Percentiles rank a stretch among this genome's conserved stretches.
These are phyloP conservation scores for Gallinago nigripennis DNA, from an alignment of 2,797 vertebrate genomes.

Conservation along the genomic window DNA sequence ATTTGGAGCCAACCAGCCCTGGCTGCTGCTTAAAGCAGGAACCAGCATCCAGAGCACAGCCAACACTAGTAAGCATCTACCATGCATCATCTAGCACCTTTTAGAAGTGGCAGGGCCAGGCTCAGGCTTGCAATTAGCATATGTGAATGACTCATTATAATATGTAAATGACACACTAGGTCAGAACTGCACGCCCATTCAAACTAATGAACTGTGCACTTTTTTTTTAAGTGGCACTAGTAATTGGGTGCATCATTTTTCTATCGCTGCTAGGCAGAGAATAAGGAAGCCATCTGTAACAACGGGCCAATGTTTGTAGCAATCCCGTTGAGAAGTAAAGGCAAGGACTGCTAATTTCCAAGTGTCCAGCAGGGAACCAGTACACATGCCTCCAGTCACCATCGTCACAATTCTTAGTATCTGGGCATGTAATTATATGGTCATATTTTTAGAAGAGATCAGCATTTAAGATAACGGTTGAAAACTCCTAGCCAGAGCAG, in stretches of 20 bases:
- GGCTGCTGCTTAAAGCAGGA: background rate
- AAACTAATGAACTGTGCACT: slow-evolving; percentile 55
- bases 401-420: slow-evolving; percentile 44
- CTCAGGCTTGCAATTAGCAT: slow-evolving; percentile 51
- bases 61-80: background rate
- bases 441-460: slow-evolving; percentile 60
- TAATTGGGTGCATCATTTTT: slow-evolving; percentile 63
- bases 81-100: background rate
- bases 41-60: background rate
- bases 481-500: slow-evolving; percentile 25
- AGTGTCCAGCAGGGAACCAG: slow-evolving; percentile 61
- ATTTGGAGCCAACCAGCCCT: background rate
- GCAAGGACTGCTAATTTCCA: slow-evolving; percentile 63
- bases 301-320: slow-evolving; percentile 38
- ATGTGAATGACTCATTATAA: slow-evolving; percentile 57
- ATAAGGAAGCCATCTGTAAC: slow-evolving; percentile 55
- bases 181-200: slow-evolving; percentile 64
- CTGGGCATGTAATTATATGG: slow-evolving; percentile 45
- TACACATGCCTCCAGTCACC: slow-evolving; percentile 58
- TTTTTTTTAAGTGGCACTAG: slow-evolving; percentile 41
- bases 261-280: slow-evolving; percentile 53
- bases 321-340: slow-evolving; percentile 58
- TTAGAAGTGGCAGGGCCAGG: slow-evolving; percentile 9
- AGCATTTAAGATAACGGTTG: slow-evolving; percentile 47
- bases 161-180: slow-evolving; percentile 53